phyloP scores from a whole-genome alignment of 2,888 invertebrate species.

The Mesorhabditis belari region DNA sequence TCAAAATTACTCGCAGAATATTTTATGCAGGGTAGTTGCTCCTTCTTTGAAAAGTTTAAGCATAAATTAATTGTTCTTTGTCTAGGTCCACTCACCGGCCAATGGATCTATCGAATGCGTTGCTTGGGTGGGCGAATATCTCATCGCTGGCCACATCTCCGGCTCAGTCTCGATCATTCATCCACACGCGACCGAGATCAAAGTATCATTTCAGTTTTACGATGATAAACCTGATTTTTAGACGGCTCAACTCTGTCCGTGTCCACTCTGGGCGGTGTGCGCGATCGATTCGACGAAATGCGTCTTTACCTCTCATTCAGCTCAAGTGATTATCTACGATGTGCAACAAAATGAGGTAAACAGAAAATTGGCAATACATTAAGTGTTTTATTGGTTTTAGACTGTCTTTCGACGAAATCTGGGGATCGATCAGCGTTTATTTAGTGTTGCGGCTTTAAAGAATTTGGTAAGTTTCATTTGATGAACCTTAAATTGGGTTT shows the following conservation, averaged over 20 bases:
- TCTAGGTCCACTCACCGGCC: slow-evolving; percentile 7
- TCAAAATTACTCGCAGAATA: too few species aligned
- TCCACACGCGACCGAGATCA: slow-evolving; percentile 5
- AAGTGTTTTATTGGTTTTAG: slow-evolving; percentile 23
- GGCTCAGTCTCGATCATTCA: slow-evolving; percentile 21
- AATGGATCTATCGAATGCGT: slow-evolving; percentile 11
- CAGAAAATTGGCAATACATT: too few species aligned
- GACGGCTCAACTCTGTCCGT: slow-evolving; percentile 37
- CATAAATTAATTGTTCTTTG: too few species aligned
- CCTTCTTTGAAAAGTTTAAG: not conserved
- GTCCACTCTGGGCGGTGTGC: slow-evolving; percentile 30
- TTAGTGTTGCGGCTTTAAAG: slow-evolving; percentile 17
- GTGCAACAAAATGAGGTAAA: not conserved
- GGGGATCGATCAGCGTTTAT: slow-evolving; percentile 31
- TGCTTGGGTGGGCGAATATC: slow-evolving; percentile 6
- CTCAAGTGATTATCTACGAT: not conserved
- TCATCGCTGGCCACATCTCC: slow-evolving; percentile 9
- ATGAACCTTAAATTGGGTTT: not conserved
- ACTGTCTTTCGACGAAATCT: slow-evolving; percentile 28
- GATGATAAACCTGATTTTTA: too few species aligned
- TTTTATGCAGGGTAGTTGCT: too few species aligned
- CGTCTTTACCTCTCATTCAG: slow-evolving; percentile 1
- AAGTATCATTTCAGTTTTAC: too few species aligned
- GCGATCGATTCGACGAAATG: slow-evolving; percentile 4
- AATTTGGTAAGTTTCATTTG: slow-evolving; percentile 5